Evolutionary conservation across 1,140 invertebrate species (phyloP).

Genomic region (Scaptomyza pallida): DNA sequence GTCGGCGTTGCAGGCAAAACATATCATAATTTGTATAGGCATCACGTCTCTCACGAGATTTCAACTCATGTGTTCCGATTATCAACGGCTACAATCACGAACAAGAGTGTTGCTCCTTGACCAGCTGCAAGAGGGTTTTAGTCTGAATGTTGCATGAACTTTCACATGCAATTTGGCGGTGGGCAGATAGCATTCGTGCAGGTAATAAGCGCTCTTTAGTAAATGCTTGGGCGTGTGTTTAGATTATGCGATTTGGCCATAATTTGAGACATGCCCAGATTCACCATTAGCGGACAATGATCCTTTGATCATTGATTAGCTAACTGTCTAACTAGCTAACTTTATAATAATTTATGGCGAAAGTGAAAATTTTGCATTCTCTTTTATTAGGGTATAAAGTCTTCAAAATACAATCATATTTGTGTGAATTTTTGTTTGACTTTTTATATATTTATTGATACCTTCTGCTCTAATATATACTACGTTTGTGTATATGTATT

Average conservation of each 20-base stretch:
- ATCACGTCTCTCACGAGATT: conserved; percentile 59
- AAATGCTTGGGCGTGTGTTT: conserved; percentile 48
- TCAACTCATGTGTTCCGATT: conserved; percentile 65
- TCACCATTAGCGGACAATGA: conserved; percentile 24
- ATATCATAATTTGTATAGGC: conserved; percentile 71
- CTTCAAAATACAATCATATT: conserved; percentile 4
- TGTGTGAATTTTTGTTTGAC: conserved; percentile 5
- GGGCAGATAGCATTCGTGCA: conserved; percentile 15
- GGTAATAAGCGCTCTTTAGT: conserved; percentile 62
- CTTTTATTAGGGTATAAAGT: conserved; percentile 24
- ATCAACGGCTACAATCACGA: conserved; percentile 72
- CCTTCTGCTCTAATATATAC: conserved; percentile 14
- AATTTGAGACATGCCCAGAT: conserved; percentile 37
- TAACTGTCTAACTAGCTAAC: conserved; percentile 21
- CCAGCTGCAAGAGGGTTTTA: conserved; percentile 5
- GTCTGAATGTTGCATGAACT: conserved; percentile 48
- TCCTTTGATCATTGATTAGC: conserved; percentile 36
- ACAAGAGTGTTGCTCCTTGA: conserved; percentile 28
- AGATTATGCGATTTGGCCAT: conserved; percentile 43
- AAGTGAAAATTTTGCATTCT: conserved; percentile 48
- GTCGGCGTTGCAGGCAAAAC: conserved; percentile 15
- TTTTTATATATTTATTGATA: conserved; percentile 11
- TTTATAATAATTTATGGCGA: conserved; percentile 41
- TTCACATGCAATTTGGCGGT: conserved; percentile 63
- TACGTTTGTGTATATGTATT: not conserved